Conservation (phyloP, 1,140 invertebrate species). For the Chelonus insularis region DNA sequence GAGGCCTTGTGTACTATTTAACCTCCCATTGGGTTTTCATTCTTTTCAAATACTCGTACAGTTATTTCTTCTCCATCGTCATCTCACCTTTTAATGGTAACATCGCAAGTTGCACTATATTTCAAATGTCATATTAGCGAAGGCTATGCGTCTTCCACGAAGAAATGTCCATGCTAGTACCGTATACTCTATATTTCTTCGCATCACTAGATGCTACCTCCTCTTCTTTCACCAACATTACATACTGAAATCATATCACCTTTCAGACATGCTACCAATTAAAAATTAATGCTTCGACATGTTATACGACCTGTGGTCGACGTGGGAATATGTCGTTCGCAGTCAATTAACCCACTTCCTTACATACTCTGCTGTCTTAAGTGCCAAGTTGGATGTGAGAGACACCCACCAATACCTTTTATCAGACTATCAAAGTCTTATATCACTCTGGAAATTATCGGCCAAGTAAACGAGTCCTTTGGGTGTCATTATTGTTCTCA, state of each 20-base stretch:
- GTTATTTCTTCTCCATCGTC: neutral
- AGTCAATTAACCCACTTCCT: slow-evolving; percentile 46
- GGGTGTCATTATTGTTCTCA: slow-evolving; percentile 11
- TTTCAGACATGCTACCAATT: slow-evolving; percentile 41
- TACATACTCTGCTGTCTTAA: slow-evolving; percentile 6
- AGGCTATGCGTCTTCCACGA: slow-evolving; percentile 49
- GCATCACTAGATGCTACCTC: slow-evolving; percentile 25
- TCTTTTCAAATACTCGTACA: neutral
- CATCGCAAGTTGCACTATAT: slow-evolving; percentile 46
- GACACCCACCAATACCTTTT: slow-evolving; percentile 25
- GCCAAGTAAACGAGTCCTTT: slow-evolving; percentile 9
- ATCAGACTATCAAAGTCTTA: slow-evolving; percentile 30
- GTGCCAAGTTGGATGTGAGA: neutral
- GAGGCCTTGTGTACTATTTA: neutral
- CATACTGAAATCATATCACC: slow-evolving; percentile 36
- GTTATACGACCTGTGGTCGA: slow-evolving; percentile 36
- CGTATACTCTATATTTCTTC: slow-evolving; percentile 42
- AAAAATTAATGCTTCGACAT: slow-evolving; percentile 44
- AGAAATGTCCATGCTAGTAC: slow-evolving; percentile 46
- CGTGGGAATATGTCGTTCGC: slow-evolving; percentile 33
- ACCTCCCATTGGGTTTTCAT: neutral
- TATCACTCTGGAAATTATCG: neutral
- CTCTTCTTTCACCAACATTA: slow-evolving; percentile 5
- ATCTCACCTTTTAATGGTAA: slow-evolving; percentile 17
- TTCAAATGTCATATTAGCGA: slow-evolving; percentile 54